Evolutionary conservation across 2,797 vertebrate genomes (phyloP), one percentile per base, ranked within the genome.

Genomic region (Champsocephalus gunnari): DNA sequence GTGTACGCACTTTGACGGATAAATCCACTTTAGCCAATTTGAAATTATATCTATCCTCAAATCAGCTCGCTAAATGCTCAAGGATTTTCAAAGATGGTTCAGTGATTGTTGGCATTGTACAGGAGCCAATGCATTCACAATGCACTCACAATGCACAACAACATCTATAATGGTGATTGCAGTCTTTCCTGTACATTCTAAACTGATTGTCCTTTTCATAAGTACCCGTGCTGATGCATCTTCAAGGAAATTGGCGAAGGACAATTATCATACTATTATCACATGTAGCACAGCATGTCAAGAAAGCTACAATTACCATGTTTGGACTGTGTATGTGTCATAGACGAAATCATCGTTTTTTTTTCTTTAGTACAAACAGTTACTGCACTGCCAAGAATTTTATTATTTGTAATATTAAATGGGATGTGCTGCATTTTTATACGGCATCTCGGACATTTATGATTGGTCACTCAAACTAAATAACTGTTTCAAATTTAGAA

Each of bases 161-260:
- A 28, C 16, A n/a, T 24, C 12, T 49, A 59, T 47, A 5, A 69
- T 73, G 41, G 19, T 59, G 54, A 75, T 60, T 51, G 0, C 21
- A 48, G 12, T 53, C 54, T 8, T 53, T 38, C 8, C 17, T 57
- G 16, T 45, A 34, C 45, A 17, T 34, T 47, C 43, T 21, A 2
- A 49, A 32, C 17, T 34, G 48, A 47, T 12, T 8, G 14, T 12
- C 3, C 4, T 55, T 12, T 41, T 21, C 12, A 43, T 28, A 28
- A 38, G 4, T 51, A 17, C 4, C 32, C 28, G 1, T 43, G 17
- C 21, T 34, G 3, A n/a, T 58, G 16, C 9, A 44, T n/a, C 45
- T 19, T 43, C 16, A 32, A 34, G 44, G 50, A 41, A 43, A 59
- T n/a, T 59, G 48, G 38, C 10, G 1, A 56, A 34, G 11, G 13